Evolutionary conservation across 2,797 vertebrate species (phyloP).

Genomic region (Buphagus erythrorhynchus): DNA sequence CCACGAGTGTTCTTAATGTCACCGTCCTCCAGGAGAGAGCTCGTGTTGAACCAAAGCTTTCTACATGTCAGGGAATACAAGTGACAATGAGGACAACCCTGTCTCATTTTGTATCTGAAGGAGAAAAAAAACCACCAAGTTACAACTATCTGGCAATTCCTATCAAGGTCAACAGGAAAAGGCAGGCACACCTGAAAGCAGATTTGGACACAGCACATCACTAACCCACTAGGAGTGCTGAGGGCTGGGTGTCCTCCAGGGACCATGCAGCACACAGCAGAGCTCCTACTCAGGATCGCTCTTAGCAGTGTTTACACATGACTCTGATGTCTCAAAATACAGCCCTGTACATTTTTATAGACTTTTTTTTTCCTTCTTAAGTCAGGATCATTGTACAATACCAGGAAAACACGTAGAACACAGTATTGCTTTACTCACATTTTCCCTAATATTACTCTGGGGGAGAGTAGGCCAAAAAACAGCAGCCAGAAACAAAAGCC

Average conservation of each 20-base stretch:
- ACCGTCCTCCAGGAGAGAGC: neutral
- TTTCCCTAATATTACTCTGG: neutral
- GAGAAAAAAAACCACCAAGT: neutral
- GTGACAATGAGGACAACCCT: neutral
- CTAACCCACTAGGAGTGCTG: neutral
- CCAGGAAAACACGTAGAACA: neutral
- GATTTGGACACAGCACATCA: fast-evolving
- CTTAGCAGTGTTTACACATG: neutral
- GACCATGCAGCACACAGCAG: neutral
- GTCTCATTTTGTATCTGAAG: neutral
- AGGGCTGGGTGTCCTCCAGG: neutral
- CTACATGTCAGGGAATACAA: neutral
- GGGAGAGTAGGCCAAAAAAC: neutral
- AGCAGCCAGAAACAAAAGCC: slow-evolving; percentile 1
- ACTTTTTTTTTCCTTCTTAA: neutral
- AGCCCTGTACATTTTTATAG: neutral
- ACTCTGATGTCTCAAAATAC: neutral
- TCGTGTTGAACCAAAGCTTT: neutral
- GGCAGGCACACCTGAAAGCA: neutral
- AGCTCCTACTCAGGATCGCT: neutral
- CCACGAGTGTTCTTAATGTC: neutral
- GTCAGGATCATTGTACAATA: neutral
- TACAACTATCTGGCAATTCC: neutral
- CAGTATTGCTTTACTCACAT: neutral
- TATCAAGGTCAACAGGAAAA: neutral